A percentile compares a stretch with the other conserved stretches of the same genome.
Conservation (phyloP, 2,797 vertebrate genomes). For the Lacerta viridis region DNA sequence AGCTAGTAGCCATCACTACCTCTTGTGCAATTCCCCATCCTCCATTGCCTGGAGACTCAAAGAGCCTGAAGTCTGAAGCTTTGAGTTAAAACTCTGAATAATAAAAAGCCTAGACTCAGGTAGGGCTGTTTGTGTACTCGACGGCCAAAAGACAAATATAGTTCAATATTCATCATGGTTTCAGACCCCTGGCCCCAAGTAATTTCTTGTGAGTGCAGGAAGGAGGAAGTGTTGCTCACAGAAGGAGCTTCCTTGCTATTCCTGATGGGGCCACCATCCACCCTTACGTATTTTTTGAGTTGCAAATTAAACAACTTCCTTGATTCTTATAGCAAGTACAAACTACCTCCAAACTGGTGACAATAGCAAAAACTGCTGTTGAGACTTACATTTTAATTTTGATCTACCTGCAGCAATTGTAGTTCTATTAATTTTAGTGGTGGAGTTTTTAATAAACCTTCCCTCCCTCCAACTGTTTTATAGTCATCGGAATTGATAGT, state of each 20-base stretch:
- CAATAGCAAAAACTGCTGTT: slow-evolving; percentile 35
- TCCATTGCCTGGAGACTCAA: background rate
- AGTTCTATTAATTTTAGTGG: slow-evolving; percentile 39
- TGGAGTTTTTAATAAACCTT: slow-evolving; percentile 47
- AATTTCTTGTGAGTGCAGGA: background rate
- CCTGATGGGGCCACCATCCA: background rate
- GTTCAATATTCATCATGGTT: background rate
- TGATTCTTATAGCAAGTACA: background rate
- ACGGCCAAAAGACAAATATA: background rate
- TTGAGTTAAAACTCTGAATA: background rate
- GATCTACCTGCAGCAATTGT: slow-evolving; percentile 35
- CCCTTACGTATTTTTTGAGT: background rate
- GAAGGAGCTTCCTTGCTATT: background rate
- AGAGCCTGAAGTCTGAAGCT: background rate
- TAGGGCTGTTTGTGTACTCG: background rate
- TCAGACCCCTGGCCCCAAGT: background rate
- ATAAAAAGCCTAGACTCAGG: background rate
- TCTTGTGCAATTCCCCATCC: background rate
- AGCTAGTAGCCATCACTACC: background rate
- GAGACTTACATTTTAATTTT: slow-evolving; percentile 38
- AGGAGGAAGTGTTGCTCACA: no score
- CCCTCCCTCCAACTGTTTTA: slow-evolving; percentile 48
- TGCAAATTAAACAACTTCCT: background rate
- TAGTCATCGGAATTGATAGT: slow-evolving; percentile 30
- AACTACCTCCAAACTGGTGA: slow-evolving; percentile 21